These are phyloP conservation scores for Tretioscincus oriximinensis DNA, from an alignment of 2,113 vertebrate genomes.

Conservation along the genomic window DNA sequence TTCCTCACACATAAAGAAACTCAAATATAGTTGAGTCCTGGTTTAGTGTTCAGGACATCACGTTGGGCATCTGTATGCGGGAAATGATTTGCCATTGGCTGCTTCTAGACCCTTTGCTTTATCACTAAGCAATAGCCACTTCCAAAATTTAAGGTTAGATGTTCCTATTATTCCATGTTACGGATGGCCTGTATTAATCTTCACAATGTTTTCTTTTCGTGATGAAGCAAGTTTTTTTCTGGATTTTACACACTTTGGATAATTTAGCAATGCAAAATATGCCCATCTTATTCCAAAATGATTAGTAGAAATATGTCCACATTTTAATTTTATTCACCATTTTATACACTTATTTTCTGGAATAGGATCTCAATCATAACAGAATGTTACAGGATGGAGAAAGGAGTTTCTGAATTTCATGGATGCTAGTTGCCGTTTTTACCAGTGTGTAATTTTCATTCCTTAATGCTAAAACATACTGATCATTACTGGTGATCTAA, in stretches of 20 bases:
- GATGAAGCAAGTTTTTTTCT: conserved; percentile 53
- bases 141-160: conserved; percentile 39
- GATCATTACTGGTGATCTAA: conserved; percentile 73
- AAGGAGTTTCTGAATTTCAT: conserved; percentile 71
- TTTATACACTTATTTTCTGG: conserved; percentile 67
- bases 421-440: conserved; percentile 72
- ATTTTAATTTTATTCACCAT: conserved; percentile 59
- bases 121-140: too few relatives aligned
- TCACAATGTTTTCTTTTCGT: conserved; percentile 61
- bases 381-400: conserved; percentile 65
- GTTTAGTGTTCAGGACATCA: too few relatives aligned
- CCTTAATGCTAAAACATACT: conserved; percentile 71
- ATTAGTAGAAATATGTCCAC: conserved; percentile 67
- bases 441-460: conserved; percentile 74
- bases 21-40: background rate
- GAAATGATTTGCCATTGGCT: too few relatives aligned
- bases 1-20: conserved; percentile 37
- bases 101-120: too few relatives aligned
- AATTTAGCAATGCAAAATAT: conserved; percentile 54
- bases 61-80: too few relatives aligned
- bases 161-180: conserved; percentile 55
- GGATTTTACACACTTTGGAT: conserved; percentile 58
- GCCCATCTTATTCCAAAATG: conserved; percentile 58
- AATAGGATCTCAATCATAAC: conserved; percentile 65
- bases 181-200: conserved; percentile 55